These are phyloP conservation scores for Lycaon pictus DNA, from an alignment of 2,113 vertebrate species.

Conservation along the genomic window DNA sequence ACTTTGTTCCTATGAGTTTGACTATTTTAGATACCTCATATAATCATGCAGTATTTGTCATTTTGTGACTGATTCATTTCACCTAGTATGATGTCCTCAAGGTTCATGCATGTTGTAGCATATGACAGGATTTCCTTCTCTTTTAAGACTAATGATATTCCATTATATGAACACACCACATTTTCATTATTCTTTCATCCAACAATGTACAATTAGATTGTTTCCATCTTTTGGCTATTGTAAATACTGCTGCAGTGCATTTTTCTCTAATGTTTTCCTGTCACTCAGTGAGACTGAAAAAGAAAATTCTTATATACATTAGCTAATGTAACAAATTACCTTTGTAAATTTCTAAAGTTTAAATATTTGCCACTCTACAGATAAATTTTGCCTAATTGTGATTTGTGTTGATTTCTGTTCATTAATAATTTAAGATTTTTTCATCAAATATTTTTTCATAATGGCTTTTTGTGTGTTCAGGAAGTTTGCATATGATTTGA, in stretches of 20 bases:
- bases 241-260: neutral
- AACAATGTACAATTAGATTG: neutral
- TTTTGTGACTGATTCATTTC: neutral
- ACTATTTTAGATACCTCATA: neutral
- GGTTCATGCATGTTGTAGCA: neutral
- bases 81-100: neutral
- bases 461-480: neutral
- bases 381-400: neutral
- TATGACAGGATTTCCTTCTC: neutral
- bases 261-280: neutral
- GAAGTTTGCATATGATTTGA: neutral
- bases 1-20: neutral
- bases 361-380: neutral
- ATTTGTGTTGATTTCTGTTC: neutral
- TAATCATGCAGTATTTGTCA: neutral
- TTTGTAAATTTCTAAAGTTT: neutral
- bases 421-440: slow-evolving; percentile 4
- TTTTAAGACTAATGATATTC: neutral
- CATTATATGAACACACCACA: neutral
- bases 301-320: neutral
- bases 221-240: neutral
- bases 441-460: neutral
- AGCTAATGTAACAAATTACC: neutral
- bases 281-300: neutral
- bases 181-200: neutral